Evolutionary conservation across 2,797 vertebrate genomes (phyloP), one percentile per base, ranked within the genome.

Genomic region (Cirrhinus molitorella): DNA sequence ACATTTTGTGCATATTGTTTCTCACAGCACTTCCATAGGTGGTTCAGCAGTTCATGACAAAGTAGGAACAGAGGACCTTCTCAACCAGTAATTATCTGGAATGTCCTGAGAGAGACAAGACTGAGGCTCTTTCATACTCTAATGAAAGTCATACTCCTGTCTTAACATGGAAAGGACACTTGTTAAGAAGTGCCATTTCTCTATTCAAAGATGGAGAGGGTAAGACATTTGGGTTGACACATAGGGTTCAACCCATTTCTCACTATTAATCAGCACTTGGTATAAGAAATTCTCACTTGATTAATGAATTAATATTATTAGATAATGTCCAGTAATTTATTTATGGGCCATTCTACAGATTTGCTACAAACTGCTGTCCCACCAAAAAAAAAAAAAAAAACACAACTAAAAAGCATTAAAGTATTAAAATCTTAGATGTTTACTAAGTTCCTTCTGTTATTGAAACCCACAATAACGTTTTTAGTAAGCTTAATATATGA

Each of bases 111-210:
- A 90, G 92, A 91, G 91, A 94, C 88, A 88, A 94, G 91, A 94
- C 94, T 95, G 92, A 90, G 23, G 81, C 86, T 87, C 92, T 94
- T 95, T 95, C 93, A 95, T 90, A 5, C 65, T 88, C 76, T 95
- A 95, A 95, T 95, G 90, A 92, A 91, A 95, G 92, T 94, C 94
- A 95, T 94, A 93, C 93, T 93, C 63, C 80, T 77, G 74, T 88
- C 89, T 91, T 90, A 90, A 91, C 91, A 93, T 85, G 88, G 17
- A 70, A 87, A 93, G 91, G 89, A 92, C 92, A 93, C 92, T 93
- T 92, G 89, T 88, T 92, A 87, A 93, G 93, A 92, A 92, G 91
- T 85, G 90, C 92, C 91, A 92, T 94, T 92, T 94, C 91, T 90
- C 92, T 74, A 53, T 55, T 53, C 6, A 0, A 71, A 76, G 83